Evolutionary conservation across 2,888 invertebrate species (phyloP).

Genomic region (Drosophila tanythrix): DNA sequence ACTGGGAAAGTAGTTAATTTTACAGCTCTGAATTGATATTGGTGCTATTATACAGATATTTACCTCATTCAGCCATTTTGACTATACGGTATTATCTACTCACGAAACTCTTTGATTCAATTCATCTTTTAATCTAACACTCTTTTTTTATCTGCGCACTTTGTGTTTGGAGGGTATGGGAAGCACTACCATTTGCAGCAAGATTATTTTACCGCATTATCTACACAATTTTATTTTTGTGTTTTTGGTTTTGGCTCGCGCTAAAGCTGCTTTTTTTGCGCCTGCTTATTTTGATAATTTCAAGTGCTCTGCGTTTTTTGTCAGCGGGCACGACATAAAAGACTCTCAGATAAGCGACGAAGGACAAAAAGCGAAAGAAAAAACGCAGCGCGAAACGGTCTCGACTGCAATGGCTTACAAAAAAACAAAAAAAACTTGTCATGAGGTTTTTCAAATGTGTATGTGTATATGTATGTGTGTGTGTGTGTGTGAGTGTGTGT

Average conservation of each 20-base stretch:
- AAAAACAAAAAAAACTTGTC: conserved; percentile 18
- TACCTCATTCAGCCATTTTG: neutral
- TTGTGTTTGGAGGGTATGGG: conserved; percentile 2
- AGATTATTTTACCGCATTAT: conserved; percentile 76
- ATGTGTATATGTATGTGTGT: conserved; percentile 3
- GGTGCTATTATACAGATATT: neutral
- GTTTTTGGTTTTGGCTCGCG: conserved; percentile 21
- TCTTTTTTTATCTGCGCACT: neutral
- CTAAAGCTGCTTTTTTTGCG: conserved; percentile 2
- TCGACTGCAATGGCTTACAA: conserved; percentile 34
- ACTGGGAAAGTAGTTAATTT: neutral
- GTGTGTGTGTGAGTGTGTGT: conserved; percentile 5
- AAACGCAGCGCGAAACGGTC: conserved; percentile 41
- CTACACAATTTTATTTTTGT: conserved; percentile 54
- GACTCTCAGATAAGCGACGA: conserved; percentile 51
- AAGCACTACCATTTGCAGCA: conserved; percentile 37
- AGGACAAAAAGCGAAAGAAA: conserved; percentile 22
- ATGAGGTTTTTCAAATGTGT: conserved; percentile 19
- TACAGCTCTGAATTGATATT: neutral
- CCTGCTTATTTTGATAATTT: conserved; percentile 55
- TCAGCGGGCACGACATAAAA: conserved; percentile 51
- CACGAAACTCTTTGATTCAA: neutral
- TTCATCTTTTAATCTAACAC: neutral
- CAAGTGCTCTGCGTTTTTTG: conserved; percentile 61
- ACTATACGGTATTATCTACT: neutral